Evolutionary conservation across 2,797 vertebrate genomes (phyloP), one percentile per base, ranked within the genome.

Genomic region (Pseudochromis fuscus): DNA sequence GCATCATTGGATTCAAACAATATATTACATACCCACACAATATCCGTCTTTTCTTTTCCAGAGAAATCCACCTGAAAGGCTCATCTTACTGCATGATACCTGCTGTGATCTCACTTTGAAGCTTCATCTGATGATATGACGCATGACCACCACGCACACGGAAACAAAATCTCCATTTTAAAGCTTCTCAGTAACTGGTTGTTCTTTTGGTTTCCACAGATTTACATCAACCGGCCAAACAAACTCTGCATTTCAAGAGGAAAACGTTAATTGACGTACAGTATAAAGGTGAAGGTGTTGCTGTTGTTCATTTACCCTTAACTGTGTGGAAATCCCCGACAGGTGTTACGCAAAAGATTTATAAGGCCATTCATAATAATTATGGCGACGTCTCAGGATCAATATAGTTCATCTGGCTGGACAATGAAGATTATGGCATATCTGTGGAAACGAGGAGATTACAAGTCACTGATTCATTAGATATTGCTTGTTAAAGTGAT

Each of bases 311-410:
- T 53, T 87, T 69, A 74, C 30, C 61, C 77, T 58, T 51, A n/a
- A 50, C 59, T 35, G 4, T 46, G 5, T 63, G 51, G 60, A 88
- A 85, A 2, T 79, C 25, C 60, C 73, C 71, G 23, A 28, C 48
- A 40, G 46, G 19, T 35, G 23, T 15, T 1, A 45, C 4, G 12
- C 31, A 40, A 75, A 18, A 18, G 5, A 35, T 63, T 75, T 87
- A 85, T 81, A 1, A 9, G 40, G 10, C 27, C 51, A 70, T 82
- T 77, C 88, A 88, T n/a, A n/a, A n/a, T n/a, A n/a, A n/a, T n/a
- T n/a, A n/a, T n/a, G 28, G 19, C 6, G 12, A 0, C 58, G 64
- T 79, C 40, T 27, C 25, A 10, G 27, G 16, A 53, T 65, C 44
- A 51, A 24, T 53, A 57, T 6, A 48, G 7, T 35, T 67, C 4